phyloP scores from a whole-genome alignment of 2,797 vertebrate genomes.

The Anolis apletophallus region DNA sequence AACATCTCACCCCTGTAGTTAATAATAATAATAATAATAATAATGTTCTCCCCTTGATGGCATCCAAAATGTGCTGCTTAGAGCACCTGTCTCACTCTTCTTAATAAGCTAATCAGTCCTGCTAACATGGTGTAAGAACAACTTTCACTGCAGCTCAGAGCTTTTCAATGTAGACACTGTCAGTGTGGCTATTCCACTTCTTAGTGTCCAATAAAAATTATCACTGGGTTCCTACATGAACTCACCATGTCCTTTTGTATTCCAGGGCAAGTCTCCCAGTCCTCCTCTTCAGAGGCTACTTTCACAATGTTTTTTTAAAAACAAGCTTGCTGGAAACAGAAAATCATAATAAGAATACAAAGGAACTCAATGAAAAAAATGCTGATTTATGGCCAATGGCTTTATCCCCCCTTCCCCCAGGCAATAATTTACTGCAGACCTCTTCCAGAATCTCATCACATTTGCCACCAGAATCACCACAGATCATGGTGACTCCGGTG shows the following conservation, averaged over 20 bases:
- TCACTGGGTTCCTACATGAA: neutral
- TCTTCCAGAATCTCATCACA: neutral
- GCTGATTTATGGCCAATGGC: constrained; percentile 1
- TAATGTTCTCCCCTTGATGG: no score
- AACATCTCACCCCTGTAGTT: no score
- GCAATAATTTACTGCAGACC: constrained; percentile 3
- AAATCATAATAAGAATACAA: neutral
- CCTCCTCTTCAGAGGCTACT: neutral
- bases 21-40: no score
- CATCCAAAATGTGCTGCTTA: neutral
- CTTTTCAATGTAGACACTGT: neutral
- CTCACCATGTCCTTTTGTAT: neutral
- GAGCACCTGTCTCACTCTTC: neutral
- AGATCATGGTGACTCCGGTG: no score
- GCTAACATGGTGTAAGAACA: neutral
- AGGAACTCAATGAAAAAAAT: neutral
- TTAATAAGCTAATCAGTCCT: neutral
- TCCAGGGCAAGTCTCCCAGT: neutral
- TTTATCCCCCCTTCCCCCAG: neutral
- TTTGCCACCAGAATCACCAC: no score
- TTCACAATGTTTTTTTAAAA: neutral
- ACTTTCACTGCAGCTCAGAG: neutral
- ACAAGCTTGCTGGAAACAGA: neutral
- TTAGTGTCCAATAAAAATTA: neutral
- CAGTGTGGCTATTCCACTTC: neutral